These are phyloP conservation scores for Axinella damicornis DNA, from an alignment of 37 sponge, comb jelly and placozoan species.

Conservation along the genomic window DNA sequence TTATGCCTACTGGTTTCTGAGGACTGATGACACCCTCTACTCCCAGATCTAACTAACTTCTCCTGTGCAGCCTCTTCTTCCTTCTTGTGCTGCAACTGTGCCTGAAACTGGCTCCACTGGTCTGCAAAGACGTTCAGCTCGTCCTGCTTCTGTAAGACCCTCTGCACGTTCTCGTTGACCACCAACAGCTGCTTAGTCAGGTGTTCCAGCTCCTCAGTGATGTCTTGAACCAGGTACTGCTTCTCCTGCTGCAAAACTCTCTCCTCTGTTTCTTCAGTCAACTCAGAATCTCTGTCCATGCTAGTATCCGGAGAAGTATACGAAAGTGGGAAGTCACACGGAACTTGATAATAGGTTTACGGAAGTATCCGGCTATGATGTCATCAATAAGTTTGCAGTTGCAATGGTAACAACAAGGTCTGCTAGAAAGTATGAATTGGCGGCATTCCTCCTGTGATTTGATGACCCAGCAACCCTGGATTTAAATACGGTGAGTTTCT, in stretches of 20 bases:
- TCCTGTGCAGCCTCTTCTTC: neutral
- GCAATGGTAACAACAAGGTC: no score
- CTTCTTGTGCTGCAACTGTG: neutral
- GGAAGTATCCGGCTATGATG: no score
- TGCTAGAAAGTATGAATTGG: no score
- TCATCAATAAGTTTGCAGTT: neutral
- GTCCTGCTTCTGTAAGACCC: neutral
- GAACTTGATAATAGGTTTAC: neutral
- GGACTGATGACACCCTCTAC: no score
- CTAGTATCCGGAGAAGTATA: conserved; percentile 1
- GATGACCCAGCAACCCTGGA: no score
- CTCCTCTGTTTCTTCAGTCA: no score
- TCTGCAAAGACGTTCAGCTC: conserved; percentile 8
- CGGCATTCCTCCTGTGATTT: no score
- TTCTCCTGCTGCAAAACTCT: conserved; percentile 12
- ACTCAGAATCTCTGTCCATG: neutral
- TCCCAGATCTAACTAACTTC: no score
- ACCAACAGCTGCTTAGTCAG: neutral
- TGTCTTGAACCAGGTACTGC: conserved; percentile 15
- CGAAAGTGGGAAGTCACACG: neutral
- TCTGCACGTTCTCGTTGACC: conserved; percentile 17
- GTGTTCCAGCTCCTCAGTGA: conserved; percentile 11
- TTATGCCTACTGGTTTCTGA: no score
- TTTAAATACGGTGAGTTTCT: no score
- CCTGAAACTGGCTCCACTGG: conserved; percentile 13